Conservation (phyloP, 2,888 invertebrate genomes). For the Ichneumoninae sp. region DNA sequence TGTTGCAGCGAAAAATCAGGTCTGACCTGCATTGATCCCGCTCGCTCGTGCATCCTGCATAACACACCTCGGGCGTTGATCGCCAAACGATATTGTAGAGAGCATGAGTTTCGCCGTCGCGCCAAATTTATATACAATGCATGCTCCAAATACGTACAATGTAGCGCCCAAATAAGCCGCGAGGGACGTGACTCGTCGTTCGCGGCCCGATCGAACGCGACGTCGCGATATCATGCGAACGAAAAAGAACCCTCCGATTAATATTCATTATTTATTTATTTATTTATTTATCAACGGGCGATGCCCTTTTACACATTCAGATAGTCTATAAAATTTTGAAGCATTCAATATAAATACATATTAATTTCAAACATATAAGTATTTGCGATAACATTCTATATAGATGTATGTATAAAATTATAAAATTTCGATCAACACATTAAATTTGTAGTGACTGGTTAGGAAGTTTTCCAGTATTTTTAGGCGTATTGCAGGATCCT, state of each 20-base stretch:
- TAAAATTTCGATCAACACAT: no score
- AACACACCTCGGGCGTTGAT: not conserved
- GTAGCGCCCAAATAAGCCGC: slow-evolving; percentile 36
- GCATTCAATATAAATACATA: no score
- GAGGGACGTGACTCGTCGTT: slow-evolving; percentile 7
- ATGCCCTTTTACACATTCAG: no score
- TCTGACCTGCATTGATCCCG: slow-evolving; percentile 3
- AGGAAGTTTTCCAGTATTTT: no score
- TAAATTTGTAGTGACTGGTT: no score
- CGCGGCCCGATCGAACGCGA: not conserved
- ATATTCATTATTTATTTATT: no score
- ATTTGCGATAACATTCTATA: no score
- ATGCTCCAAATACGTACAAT: not conserved
- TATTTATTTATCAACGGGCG: no score
- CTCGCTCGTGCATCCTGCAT: not conserved
- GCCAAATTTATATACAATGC: slow-evolving; percentile 13
- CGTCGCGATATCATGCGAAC: not conserved
- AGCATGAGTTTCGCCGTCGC: slow-evolving; percentile 29
- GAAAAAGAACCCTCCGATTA: slow-evolving; percentile 1
- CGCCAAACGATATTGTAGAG: not conserved
- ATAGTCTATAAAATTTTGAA: no score
- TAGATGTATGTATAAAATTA: no score
- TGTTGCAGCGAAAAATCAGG: not conserved
- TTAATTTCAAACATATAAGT: no score
- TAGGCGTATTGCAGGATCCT: no score